phyloP scores from a whole-genome alignment of 2,113 vertebrate species.

The Erinaceus europaeus region DNA sequence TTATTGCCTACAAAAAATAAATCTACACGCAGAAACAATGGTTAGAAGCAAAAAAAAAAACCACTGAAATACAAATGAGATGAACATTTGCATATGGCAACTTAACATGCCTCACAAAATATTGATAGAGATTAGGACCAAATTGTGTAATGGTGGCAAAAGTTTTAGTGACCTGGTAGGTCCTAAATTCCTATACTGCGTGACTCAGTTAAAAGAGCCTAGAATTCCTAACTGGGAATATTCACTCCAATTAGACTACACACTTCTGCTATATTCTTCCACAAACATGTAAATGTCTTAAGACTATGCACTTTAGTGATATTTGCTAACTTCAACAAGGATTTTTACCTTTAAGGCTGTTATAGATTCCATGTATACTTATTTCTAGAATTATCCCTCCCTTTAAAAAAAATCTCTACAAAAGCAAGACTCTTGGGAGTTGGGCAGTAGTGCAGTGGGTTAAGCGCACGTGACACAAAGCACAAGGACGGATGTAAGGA shows the following conservation, averaged over 20 bases:
- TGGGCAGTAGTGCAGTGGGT: too few species aligned
- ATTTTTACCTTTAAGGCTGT: conserved; percentile 67
- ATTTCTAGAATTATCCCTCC: conserved; percentile 49
- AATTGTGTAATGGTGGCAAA: conserved; percentile 77
- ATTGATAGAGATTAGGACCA: conserved; percentile 69
- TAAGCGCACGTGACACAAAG: too few species aligned
- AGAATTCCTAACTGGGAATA: conserved; percentile 48
- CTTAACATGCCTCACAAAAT: conserved; percentile 73
- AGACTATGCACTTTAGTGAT: conserved; percentile 68
- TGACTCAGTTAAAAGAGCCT: conserved; percentile 79
- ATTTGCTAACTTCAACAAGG: conserved; percentile 55
- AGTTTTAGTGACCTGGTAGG: conserved; percentile 18
- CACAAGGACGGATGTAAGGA: too few species aligned
- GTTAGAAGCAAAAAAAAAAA: conserved; percentile 44
- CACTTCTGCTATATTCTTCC: conserved; percentile 55
- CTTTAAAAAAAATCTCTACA: conserved; percentile 46
- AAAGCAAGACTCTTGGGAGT: too few species aligned
- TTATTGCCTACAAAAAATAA: conserved; percentile 58
- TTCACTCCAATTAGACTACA: conserved; percentile 55
- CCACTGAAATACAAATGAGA: conserved; percentile 58
- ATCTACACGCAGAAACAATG: conserved; percentile 43
- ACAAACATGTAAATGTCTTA: conserved; percentile 56
- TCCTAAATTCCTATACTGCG: conserved; percentile 77
- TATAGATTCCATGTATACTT: conserved; percentile 44
- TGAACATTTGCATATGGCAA: conserved; percentile 75